These are phyloP conservation scores for Microchrysa polita DNA, from an alignment of 2,888 invertebrate genomes.

Conservation along the genomic window DNA sequence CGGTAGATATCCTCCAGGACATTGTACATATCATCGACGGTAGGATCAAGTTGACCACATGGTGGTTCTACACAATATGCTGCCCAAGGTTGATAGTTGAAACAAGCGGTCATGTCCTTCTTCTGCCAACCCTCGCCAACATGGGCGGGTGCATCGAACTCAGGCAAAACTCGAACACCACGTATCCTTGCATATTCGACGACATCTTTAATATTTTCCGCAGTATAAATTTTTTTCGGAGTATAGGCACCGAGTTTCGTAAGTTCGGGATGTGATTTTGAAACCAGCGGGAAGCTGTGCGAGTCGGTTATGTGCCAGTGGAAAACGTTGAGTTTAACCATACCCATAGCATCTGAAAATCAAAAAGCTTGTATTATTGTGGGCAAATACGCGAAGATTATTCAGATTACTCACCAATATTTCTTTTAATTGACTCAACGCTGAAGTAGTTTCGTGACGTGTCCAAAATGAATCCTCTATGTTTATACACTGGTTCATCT, in stretches of 20 bases:
- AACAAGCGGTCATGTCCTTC: slow-evolving; percentile 73
- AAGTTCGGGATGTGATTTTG: slow-evolving; percentile 75
- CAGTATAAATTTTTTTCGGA: slow-evolving; percentile 73
- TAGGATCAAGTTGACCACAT: slow-evolving; percentile 84
- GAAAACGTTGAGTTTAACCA: slow-evolving; percentile 90
- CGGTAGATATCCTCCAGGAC: slow-evolving; percentile 76
- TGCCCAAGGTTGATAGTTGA: slow-evolving; percentile 79
- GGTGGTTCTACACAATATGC: slow-evolving; percentile 82
- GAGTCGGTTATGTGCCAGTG: slow-evolving; percentile 96
- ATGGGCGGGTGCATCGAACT: slow-evolving; percentile 92
- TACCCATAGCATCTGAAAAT: slow-evolving; percentile 82
- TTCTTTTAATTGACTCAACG: slow-evolving; percentile 75
- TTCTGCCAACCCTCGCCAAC: slow-evolving; percentile 88
- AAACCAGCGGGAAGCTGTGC: slow-evolving; percentile 91
- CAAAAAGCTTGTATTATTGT: too few species aligned
- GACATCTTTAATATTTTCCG: slow-evolving; percentile 67
- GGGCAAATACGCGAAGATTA: too few species aligned
- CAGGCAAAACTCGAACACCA: slow-evolving; percentile 88
- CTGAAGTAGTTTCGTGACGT: slow-evolving; percentile 88
- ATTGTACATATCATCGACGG: slow-evolving; percentile 74
- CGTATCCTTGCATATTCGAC: slow-evolving; percentile 76
- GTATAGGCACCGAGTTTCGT: slow-evolving; percentile 82
- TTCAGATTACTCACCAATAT: slow-evolving; percentile 68
- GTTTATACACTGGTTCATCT: slow-evolving; percentile 86
- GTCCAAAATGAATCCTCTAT: slow-evolving; percentile 89